phyloP scores from a whole-genome alignment of 2,888 invertebrate genomes.

The Itoplectis maculator region DNA sequence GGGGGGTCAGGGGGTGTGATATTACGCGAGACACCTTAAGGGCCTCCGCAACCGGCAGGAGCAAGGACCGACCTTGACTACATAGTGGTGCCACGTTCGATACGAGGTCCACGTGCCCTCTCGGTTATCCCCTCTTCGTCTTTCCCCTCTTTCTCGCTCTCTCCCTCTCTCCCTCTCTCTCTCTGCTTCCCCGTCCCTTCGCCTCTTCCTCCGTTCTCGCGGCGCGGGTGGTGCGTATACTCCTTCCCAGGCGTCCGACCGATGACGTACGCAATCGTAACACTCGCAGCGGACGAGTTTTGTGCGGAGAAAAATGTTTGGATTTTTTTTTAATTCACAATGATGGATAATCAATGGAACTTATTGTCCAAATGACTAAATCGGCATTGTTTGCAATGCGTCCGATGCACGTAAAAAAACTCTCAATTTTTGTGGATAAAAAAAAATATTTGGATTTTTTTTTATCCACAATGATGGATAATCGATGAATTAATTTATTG shows the following conservation, averaged over 20 bases:
- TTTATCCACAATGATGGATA: not conserved
- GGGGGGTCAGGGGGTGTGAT: constrained; percentile 74
- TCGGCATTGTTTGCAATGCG: too few species aligned
- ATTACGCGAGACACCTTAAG: constrained; percentile 74
- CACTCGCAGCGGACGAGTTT: constrained; percentile 33
- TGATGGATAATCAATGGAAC: too few species aligned
- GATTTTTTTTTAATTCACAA: not conserved
- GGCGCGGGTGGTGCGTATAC: constrained; percentile 50
- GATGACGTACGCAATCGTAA: constrained; percentile 41
- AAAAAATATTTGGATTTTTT: not conserved
- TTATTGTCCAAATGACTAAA: not conserved
- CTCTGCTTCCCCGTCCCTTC: constrained; percentile 44
- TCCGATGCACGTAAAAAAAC: not conserved
- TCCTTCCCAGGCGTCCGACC: constrained; percentile 51
- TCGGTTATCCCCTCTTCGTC: constrained; percentile 34
- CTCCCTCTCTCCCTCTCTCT: constrained; percentile 34
- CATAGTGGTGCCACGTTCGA: constrained; percentile 79
- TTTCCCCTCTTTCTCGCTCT: constrained; percentile 10
- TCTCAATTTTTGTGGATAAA: constrained; percentile 1
- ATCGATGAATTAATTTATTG: too few species aligned
- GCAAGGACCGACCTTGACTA: constrained; percentile 83
- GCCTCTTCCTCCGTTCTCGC: constrained; percentile 53
- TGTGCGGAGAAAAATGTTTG: not conserved
- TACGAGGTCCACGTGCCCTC: constrained; percentile 73
- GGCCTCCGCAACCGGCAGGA: constrained; percentile 78